These are phyloP conservation scores for Salvator merianae DNA, from an alignment of 2,113 vertebrate species.

Conservation along the genomic window DNA sequence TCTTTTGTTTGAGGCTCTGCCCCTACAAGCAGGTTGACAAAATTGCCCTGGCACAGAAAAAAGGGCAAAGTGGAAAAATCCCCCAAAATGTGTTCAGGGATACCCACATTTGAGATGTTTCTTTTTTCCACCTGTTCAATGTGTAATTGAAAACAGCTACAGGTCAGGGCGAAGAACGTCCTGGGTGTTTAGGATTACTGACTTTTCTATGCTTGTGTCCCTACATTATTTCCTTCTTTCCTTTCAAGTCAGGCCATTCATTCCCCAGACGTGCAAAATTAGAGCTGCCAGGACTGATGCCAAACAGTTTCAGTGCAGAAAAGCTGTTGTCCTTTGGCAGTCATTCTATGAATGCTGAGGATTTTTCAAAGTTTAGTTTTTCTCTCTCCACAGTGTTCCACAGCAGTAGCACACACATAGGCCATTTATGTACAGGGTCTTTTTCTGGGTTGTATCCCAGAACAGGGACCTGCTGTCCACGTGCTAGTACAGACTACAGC, in stretches of 20 bases:
- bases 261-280: constrained; percentile 58
- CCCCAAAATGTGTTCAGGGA: background rate
- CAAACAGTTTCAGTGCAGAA: constrained; percentile 51
- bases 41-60: too few species aligned
- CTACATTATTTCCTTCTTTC: constrained; percentile 36
- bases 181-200: constrained; percentile 35
- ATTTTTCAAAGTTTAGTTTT: too few species aligned
- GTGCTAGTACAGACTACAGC: too few species aligned
- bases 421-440: too few species aligned
- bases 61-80: background rate
- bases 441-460: too few species aligned
- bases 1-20: too few species aligned
- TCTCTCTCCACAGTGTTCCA: too few species aligned
- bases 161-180: constrained; percentile 38
- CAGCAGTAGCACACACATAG: too few species aligned
- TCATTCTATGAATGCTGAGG: background rate
- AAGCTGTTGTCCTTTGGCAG: constrained; percentile 38
- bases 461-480: too few species aligned
- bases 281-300: constrained; percentile 39
- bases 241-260: constrained; percentile 56
- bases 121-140: rapidly evolving
- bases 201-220: constrained; percentile 46
- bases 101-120: rapidly evolving
- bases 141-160: background rate
- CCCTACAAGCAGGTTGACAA: too few species aligned